A percentile compares a stretch with the other conserved stretches of the same genome.
Conservation (phyloP, 2,113 vertebrate genomes). For the Bambusicola thoracicus region DNA sequence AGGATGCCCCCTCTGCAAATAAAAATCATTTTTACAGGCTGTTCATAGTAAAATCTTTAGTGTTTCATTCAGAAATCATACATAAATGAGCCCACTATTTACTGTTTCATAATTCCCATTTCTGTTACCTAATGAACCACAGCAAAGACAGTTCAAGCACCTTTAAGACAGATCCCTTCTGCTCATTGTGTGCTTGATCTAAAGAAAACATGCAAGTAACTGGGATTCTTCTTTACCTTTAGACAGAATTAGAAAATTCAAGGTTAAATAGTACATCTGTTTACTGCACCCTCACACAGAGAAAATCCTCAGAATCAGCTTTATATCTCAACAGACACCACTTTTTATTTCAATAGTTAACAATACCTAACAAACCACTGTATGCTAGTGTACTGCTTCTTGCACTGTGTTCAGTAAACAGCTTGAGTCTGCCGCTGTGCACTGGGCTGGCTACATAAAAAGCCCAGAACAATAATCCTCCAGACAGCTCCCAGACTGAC, state of each 20-base stretch:
- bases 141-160: neutral
- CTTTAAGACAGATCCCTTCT: neutral
- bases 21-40: neutral
- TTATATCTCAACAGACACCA: neutral
- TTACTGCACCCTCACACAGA: neutral
- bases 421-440: neutral
- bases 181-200: neutral
- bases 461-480: accelerated
- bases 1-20: neutral
- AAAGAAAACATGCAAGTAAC: neutral
- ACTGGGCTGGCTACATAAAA: neutral
- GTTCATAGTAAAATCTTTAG: neutral
- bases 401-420: neutral
- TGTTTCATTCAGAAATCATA: neutral
- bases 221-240: neutral
- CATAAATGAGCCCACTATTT: neutral
- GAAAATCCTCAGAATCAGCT: neutral
- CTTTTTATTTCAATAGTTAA: accelerated
- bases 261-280: neutral
- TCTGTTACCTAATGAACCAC: neutral
- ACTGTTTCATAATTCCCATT: neutral
- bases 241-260: neutral
- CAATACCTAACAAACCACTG: accelerated
- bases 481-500: neutral
- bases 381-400: accelerated